Base-by-base conservation (phyloP, 1,140 invertebrate genomes). In the Hylaeus anthracinus region DNA sequence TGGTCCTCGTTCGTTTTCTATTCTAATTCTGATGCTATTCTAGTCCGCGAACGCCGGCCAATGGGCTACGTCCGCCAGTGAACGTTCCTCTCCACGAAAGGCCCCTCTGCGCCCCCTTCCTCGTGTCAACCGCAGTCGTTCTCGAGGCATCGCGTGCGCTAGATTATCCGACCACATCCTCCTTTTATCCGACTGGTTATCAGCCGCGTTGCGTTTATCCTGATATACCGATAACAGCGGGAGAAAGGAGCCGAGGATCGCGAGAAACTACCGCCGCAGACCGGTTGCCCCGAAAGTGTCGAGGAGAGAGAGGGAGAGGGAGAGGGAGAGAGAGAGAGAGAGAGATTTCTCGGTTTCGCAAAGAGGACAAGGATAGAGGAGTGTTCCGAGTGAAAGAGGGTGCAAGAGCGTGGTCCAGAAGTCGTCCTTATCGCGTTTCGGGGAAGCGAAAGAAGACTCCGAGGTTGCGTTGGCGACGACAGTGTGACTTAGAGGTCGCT, bases 21-120 rank as follows among this genome's bases (percentile, higher is more conserved):
- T 90, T 90, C 89, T 90, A 88, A 90, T 90, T 90, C 80, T 56
- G 72, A 66, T 65, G 85, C 89, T 90, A 90, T 90, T 90, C 88
- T 90, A 87, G 89, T 90, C 79, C 63, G 61, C 72, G 85, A 70
- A 76, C 80, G 79, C 39, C 69, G 82, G 75, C 85, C 86, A 87
- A 86, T 86, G 60, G 79, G 81, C 81, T 84, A 79, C 82, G 72
- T 86, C 74, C 74, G 72, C 72, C 69, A 67, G 63, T 60, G 60
- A 82, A 67, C 64, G 9, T 3, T 80, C 79, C 70, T 67, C 37
- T 67, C 74, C 66, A 63, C 43, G 69, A 26, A 45, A 45, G 58
- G 12, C 51, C 75, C 83, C 56, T 61, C 77, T 37, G 45, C 60
- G 51, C 81, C 79, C 85, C 78, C 65, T 78, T 69, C 82, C 82